Evolutionary conservation across 2,888 invertebrate genomes (phyloP).

Genomic region (Odontothrips loti): DNA sequence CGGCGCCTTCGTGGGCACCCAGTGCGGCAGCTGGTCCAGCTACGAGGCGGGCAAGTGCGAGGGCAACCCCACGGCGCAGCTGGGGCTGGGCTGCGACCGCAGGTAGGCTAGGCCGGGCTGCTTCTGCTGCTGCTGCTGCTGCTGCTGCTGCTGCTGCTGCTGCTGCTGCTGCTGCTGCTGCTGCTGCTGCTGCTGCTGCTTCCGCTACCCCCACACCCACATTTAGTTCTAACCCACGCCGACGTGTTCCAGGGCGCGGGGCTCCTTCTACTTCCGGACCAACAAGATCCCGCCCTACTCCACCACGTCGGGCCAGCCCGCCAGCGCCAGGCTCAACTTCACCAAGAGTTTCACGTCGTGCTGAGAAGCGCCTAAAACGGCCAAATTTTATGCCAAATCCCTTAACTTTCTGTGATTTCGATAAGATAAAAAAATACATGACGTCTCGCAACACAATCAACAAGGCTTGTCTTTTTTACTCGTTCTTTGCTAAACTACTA

Average conservation of each 20-base stretch:
- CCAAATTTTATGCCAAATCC: too few species aligned
- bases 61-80: background rate
- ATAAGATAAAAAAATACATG: too few species aligned
- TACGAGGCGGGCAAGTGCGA: slow-evolving; percentile 31
- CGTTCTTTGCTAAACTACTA: too few species aligned
- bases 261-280: background rate
- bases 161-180: too few species aligned
- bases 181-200: too few species aligned
- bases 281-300: background rate
- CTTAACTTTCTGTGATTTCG: too few species aligned
- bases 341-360: background rate
- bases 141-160: too few species aligned
- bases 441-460: too few species aligned
- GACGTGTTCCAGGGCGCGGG: background rate
- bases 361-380: background rate
- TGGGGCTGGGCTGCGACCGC: background rate
- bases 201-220: too few species aligned
- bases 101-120: background rate
- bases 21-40: slow-evolving; percentile 32
- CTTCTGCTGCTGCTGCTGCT: too few species aligned
- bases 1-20: slow-evolving; percentile 33
- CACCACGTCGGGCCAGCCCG: background rate
- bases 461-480: too few species aligned
- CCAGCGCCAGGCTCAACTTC: background rate
- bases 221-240: too few species aligned